Base-by-base conservation (phyloP, 2,888 invertebrate genomes). In the Volucella bombylans region DNA sequence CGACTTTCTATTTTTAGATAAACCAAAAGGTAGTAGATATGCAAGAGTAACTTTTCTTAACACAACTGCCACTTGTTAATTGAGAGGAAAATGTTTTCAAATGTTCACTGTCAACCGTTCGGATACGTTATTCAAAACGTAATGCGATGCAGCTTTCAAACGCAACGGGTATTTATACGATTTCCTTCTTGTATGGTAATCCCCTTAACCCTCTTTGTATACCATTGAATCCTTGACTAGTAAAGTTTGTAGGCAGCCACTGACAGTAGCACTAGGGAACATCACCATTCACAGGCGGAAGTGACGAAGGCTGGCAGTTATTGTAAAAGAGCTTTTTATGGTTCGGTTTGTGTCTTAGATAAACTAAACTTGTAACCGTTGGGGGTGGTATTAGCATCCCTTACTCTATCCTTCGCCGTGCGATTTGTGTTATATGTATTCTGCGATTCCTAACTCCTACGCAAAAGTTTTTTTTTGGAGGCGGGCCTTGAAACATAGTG, bases 121-220 rank as follows among this genome's bases (percentile, higher is more conserved):
- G 81, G 76, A 77, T 85, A 85, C 81, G 85, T 76, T 85, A 85
- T 67, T 85, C 67, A 85, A 77, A 81, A 85, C 85, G 85, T 77
- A 72, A 80, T 85, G 85, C 81, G 85, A 85, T 85, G 77, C 85
- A 85, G 81, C 85, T 85, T 85, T 85, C 52, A 72, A 85, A 85
- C 49, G 67, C 85, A 81, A 73, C 77, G 85, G 47, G 81, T 85
- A 81, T 85, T 85, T 85, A 85, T 85, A 85, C 61, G 77, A 81
- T 81, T 78, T 81, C 38, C 61, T 52, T 38, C 55, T 61, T 41
- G 55, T 38, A 23, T 50, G 31, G 52, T 15, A 39, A 55, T 65
- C 64, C 65, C 64, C 55, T 81, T 76, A 57, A 77, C 31, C 31
- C 31, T 31, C 4, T 2, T 23, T 1, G 3, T 23, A 23, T 31